Conservation (phyloP, 2,888 invertebrate species). For the Balanococcus diminutus region DNA sequence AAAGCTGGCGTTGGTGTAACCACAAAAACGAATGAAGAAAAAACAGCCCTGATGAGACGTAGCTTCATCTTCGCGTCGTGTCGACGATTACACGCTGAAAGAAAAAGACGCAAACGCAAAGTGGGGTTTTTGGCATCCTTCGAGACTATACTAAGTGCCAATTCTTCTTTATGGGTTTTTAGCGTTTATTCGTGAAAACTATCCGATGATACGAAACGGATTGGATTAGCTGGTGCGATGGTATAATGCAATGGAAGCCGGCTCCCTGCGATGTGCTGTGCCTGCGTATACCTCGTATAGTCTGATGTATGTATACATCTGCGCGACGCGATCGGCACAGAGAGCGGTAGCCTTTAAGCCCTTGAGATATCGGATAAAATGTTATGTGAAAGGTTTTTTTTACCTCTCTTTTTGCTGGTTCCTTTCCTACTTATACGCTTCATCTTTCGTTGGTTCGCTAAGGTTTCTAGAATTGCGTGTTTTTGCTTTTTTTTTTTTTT, state of each 20-base stretch:
- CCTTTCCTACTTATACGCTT: not conserved
- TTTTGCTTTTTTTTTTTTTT: not conserved
- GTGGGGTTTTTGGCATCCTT: not conserved
- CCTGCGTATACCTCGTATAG: not conserved
- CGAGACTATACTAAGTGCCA: not conserved
- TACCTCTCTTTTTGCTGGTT: not conserved
- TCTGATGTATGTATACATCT: not conserved
- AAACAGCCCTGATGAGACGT: not conserved
- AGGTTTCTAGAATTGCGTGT: no score
- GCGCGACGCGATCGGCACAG: not conserved
- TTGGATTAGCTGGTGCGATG: not conserved
- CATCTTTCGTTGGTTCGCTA: not conserved
- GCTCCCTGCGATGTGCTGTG: not conserved
- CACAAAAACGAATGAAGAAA: not conserved
- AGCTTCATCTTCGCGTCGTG: not conserved
- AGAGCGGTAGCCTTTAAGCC: not conserved
- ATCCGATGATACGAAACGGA: not conserved
- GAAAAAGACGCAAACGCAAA: not conserved
- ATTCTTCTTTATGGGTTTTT: conserved; percentile 18
- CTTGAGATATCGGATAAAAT: conserved; percentile 4
- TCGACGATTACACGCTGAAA: not conserved
- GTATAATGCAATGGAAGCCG: not conserved
- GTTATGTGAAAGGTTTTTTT: not conserved
- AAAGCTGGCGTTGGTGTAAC: no score
- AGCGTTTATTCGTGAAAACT: not conserved